A percentile compares a stretch with the other conserved stretches of the same genome.
Conservation (phyloP, 2,113 vertebrate species). For the Lucifuga dentata region DNA sequence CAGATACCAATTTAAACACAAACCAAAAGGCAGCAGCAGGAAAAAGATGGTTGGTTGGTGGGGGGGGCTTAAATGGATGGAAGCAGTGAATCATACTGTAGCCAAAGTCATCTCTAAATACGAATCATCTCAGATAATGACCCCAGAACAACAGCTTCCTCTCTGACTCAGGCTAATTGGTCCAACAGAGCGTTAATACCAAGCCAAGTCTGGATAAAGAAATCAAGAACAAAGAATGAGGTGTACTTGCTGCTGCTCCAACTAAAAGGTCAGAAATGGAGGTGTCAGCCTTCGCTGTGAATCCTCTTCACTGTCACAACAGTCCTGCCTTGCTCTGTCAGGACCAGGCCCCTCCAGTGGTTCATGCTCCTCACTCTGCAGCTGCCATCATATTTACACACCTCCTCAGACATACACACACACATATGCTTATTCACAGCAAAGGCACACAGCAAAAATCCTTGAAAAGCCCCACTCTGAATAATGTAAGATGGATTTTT, state of each 20-base stretch:
- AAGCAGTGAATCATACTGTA: constrained; percentile 73
- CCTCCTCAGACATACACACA: constrained; percentile 50
- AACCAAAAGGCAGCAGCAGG: constrained; percentile 48
- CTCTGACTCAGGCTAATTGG: constrained; percentile 74
- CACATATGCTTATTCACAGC: constrained; percentile 28
- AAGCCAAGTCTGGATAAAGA: constrained; percentile 39
- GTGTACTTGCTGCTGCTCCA: constrained; percentile 53
- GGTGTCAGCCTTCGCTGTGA: constrained; percentile 67
- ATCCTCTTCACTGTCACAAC: constrained; percentile 69
- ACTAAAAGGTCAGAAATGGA: constrained; percentile 73
- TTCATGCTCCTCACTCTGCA: constrained; percentile 52
- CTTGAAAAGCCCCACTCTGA: constrained; percentile 3
- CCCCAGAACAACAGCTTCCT: constrained; percentile 67
- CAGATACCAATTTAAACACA: constrained; percentile 61
- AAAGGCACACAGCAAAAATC: background rate
- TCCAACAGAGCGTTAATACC: constrained; percentile 71
- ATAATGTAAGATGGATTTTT: background rate
- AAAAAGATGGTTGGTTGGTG: constrained; percentile 11
- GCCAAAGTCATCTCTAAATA: constrained; percentile 70
- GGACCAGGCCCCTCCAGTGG: constrained; percentile 56
- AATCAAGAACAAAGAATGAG: constrained; percentile 58
- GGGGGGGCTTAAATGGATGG: constrained; percentile 62
- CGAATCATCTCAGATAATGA: constrained; percentile 75
- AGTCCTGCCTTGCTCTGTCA: constrained; percentile 51
- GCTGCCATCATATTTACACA: constrained; percentile 55